A percentile compares a stretch with the other conserved stretches of the same genome.
phyloP scores from a whole-genome alignment of 2,888 invertebrate genomes.

The Andrena camellia region DNA sequence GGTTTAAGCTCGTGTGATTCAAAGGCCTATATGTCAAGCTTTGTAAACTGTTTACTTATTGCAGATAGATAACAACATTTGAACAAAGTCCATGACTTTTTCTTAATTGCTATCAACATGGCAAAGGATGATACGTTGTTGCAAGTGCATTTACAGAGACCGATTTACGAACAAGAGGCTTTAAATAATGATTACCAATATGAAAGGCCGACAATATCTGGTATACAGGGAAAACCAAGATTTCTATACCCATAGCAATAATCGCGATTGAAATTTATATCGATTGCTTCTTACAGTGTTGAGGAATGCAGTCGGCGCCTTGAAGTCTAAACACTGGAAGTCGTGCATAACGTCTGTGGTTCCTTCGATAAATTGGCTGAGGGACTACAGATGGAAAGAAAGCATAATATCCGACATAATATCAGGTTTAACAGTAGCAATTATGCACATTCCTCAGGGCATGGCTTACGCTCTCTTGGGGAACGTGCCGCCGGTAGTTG shows the following conservation, averaged over 20 bases:
- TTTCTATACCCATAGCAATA: too few species aligned
- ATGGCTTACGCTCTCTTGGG: constrained; percentile 87
- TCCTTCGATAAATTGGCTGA: constrained; percentile 89
- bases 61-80: constrained; percentile 11
- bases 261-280: not conserved
- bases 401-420: constrained; percentile 90
- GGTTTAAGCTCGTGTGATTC: not conserved
- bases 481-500: constrained; percentile 86
- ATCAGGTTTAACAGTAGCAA: constrained; percentile 93
- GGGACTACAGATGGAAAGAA: constrained; percentile 87
- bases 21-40: not conserved
- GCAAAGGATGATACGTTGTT: constrained; percentile 52
- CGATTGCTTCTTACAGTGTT: constrained; percentile 59
- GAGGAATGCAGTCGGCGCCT: constrained; percentile 48
- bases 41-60: constrained; percentile 21
- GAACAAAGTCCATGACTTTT: not conserved
- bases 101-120: constrained; percentile 44
- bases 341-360: constrained; percentile 80
- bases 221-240: constrained; percentile 73
- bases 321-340: constrained; percentile 73
- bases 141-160: constrained; percentile 84
- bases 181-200: constrained; percentile 85
- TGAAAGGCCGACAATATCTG: constrained; percentile 84
- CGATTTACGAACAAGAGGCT: constrained; percentile 86
- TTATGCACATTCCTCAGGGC: constrained; percentile 95